phyloP scores from a whole-genome alignment of 2,797 vertebrate species.

The Streptopelia turtur region DNA sequence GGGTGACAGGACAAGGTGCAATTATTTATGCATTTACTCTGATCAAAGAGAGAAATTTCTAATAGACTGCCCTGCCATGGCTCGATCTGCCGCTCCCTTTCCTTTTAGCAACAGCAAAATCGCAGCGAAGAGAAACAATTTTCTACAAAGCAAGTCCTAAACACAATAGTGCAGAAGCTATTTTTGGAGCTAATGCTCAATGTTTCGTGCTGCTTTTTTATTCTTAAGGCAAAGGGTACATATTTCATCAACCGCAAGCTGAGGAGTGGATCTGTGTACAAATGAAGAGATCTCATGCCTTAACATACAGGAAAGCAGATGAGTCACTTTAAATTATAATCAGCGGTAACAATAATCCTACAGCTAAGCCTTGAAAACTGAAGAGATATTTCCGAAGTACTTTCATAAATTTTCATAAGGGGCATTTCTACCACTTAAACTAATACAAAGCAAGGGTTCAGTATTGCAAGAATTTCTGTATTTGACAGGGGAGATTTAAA shows the following conservation, averaged over 20 bases:
- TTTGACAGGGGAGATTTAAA: constrained; percentile 5
- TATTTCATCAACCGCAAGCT: background rate
- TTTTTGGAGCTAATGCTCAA: background rate
- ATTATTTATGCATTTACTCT: constrained; percentile 11
- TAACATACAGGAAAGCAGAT: background rate
- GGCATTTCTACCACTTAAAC: constrained; percentile 28
- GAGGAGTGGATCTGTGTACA: background rate
- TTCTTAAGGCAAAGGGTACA: background rate
- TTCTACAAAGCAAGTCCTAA: constrained; percentile 2
- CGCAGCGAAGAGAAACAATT: constrained; percentile 36
- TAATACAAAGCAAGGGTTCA: background rate
- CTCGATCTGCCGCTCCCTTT: background rate
- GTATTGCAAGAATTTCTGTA: constrained; percentile 1
- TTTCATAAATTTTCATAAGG: constrained; percentile 33
- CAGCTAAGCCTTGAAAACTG: background rate
- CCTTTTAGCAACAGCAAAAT: background rate
- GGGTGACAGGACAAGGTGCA: background rate
- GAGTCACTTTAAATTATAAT: constrained; percentile 18
- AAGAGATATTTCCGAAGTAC: background rate
- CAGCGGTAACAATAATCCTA: constrained; percentile 30
- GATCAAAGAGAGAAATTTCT: constrained; percentile 27
- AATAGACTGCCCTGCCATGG: background rate
- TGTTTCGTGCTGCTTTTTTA: background rate
- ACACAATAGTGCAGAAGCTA: background rate
- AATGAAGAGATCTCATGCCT: constrained; percentile 16